These are phyloP conservation scores for Odontocolon sp. DNA, from an alignment of 2,888 invertebrate species.

Conservation along the genomic window DNA sequence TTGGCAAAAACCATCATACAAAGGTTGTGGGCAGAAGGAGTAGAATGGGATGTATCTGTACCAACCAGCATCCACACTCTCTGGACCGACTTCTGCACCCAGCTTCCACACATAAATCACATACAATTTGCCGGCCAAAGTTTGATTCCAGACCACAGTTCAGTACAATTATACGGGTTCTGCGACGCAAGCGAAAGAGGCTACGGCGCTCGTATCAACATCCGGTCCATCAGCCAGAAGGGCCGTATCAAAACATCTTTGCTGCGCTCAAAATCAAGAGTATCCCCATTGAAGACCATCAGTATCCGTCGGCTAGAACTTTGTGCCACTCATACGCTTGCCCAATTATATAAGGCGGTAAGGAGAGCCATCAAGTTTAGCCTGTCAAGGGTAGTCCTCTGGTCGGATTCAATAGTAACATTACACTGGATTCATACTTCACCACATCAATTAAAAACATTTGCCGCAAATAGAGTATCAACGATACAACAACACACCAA, in stretches of 20 bases:
- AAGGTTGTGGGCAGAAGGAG: neutral
- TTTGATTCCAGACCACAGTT: neutral
- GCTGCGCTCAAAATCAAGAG: conserved; percentile 37
- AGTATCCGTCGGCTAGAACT: conserved; percentile 36
- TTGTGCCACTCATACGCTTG: conserved; percentile 2
- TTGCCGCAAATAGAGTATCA: conserved; percentile 53
- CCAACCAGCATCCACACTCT: neutral
- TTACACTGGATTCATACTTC: conserved; percentile 53
- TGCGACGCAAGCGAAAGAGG: conserved; percentile 53
- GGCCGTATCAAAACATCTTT: neutral
- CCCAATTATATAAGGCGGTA: neutral
- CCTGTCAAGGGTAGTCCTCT: too few species aligned
- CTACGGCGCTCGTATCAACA: conserved; percentile 60
- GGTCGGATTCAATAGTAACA: conserved; percentile 46
- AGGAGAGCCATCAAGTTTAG: neutral
- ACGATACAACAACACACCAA: conserved; percentile 42
- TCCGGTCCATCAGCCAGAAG: neutral
- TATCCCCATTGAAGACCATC: conserved; percentile 13
- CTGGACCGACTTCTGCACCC: neutral
- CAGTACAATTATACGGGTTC: conserved; percentile 61
- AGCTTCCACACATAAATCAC: conserved; percentile 9
- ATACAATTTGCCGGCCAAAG: neutral
- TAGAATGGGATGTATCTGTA: conserved; percentile 28
- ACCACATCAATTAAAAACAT: conserved; percentile 36
- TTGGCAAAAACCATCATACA: too few species aligned